phyloP scores from a whole-genome alignment of 2,888 invertebrate species.

The Drosophila pseudotakahashii region DNA sequence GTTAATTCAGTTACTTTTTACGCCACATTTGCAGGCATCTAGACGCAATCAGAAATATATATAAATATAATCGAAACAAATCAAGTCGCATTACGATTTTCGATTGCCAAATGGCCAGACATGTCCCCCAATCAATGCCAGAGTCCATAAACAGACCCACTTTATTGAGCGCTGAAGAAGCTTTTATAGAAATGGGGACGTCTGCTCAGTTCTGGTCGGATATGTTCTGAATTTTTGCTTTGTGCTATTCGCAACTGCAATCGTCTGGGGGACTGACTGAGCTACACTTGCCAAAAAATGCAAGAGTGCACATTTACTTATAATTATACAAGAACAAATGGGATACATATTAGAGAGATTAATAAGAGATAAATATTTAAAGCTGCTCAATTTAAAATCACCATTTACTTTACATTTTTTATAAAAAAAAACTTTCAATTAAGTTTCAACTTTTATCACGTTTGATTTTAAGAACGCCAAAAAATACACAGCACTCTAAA shows the following conservation, averaged over 20 bases:
- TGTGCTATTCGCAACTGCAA: conserved; percentile 48
- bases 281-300: conserved; percentile 16
- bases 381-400: not conserved
- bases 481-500: no score
- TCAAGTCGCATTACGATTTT: conserved; percentile 39
- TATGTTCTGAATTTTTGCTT: conserved; percentile 8
- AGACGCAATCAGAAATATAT: conserved; percentile 46
- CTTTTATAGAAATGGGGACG: conserved; percentile 48
- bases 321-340: no score
- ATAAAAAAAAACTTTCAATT: no score
- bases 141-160: conserved; percentile 55
- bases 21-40: conserved; percentile 54
- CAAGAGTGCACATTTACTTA: not conserved
- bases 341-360: no score
- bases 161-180: conserved; percentile 53
- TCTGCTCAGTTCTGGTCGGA: conserved; percentile 27
- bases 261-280: conserved; percentile 2
- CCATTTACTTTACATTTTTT: no score
- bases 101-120: conserved; percentile 31
- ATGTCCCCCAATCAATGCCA: conserved; percentile 43
- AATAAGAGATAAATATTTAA: not conserved
- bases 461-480: no score
- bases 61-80: conserved; percentile 39
- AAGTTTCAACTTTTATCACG: no score
- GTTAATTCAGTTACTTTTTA: conserved; percentile 51